Base-by-base conservation (phyloP, 1,140 invertebrate species). In the Platyura marginata region DNA sequence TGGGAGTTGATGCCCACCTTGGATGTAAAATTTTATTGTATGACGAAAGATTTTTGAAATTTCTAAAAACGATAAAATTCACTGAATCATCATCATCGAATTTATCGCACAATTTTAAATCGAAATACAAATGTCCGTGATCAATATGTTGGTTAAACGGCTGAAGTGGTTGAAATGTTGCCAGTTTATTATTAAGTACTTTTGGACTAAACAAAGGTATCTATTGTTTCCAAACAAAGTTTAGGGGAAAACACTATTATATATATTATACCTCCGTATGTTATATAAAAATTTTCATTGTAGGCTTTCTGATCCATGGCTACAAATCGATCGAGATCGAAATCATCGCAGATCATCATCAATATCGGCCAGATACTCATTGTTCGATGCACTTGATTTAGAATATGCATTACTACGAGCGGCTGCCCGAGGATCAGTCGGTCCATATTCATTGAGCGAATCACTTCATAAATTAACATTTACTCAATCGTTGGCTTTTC, bases 391-490 rank as follows among this genome's bases (percentile, higher is more conserved):
- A 1, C 48, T 79, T 46, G 77, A 81, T 50, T 55, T 79, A 44
- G 77, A 81, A 49, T 81, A 79, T 55, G 74, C 75, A 0, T 56
- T 79, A 2, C 52, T 79, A 18, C 63, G 76, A 25, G 76, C 76
- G 1, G 75, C 75, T 1, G 75, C 77, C 0, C 61, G 77, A 6
- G 77, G 77, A 15, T 78, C 75, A 9, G 74, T 80, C 9, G 77
- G 77, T 10, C 76, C 76, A 1, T 79, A 79, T 51, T 78, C 75
- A 9, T 53, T 80, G 1, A 78, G 75, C 33, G 77, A 78, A 52
- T 79, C 76, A 32, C 57, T 81, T 34, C 77, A 80, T 55, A 80
- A 80, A 57, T 60, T 82, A 46, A 81, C 78, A 13, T 81, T 82
- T 51, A 81, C 78, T 1, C 77, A 80, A 61, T 78, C 74, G 46